A percentile compares a stretch with the other conserved stretches of the same genome.
Conservation (phyloP, 1,140 invertebrate species). For the Eciton burchellii region DNA sequence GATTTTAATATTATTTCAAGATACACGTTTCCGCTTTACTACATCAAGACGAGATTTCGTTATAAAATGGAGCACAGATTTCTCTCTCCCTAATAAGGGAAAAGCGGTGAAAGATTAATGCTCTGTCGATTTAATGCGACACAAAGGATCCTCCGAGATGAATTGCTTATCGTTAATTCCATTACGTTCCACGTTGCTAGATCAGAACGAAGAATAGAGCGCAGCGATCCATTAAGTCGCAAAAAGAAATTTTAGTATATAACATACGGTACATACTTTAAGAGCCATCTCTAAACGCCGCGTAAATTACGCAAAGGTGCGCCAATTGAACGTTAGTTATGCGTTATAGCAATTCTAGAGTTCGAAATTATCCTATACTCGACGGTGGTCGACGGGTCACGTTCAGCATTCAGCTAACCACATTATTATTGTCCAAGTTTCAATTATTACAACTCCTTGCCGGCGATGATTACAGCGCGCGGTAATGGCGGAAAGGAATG, state of each 20-base stretch:
- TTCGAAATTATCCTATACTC: slow-evolving; percentile 4
- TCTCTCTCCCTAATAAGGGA: slow-evolving; percentile 1
- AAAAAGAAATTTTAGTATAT: not conserved
- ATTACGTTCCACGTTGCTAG: slow-evolving; percentile 7
- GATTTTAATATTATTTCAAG: slow-evolving; percentile 18
- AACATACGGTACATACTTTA: too few relatives aligned
- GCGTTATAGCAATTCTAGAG: not conserved
- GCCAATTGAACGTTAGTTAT: not conserved
- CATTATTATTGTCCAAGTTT: slow-evolving; percentile 17
- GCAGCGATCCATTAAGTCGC: not conserved
- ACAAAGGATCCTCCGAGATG: slow-evolving; percentile 32
- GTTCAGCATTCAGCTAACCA: not conserved
- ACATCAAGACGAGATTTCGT: slow-evolving; percentile 5
- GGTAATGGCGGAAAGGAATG: slow-evolving; percentile 54
- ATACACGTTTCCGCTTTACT: slow-evolving; percentile 7
- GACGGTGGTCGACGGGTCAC: not conserved
- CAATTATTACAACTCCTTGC: slow-evolving; percentile 40
- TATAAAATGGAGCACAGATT: slow-evolving; percentile 26
- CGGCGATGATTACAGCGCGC: slow-evolving; percentile 27
- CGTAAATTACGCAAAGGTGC: not conserved
- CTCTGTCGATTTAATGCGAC: slow-evolving; percentile 43
- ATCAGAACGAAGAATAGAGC: not conserved
- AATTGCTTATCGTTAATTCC: slow-evolving; percentile 54
- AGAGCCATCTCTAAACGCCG: too few relatives aligned
- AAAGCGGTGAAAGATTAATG: slow-evolving; percentile 43